A percentile compares a stretch with the other conserved stretches of the same genome.
These are phyloP conservation scores for Falco columbarius DNA, from an alignment of 2,797 vertebrate species.

Conservation along the genomic window DNA sequence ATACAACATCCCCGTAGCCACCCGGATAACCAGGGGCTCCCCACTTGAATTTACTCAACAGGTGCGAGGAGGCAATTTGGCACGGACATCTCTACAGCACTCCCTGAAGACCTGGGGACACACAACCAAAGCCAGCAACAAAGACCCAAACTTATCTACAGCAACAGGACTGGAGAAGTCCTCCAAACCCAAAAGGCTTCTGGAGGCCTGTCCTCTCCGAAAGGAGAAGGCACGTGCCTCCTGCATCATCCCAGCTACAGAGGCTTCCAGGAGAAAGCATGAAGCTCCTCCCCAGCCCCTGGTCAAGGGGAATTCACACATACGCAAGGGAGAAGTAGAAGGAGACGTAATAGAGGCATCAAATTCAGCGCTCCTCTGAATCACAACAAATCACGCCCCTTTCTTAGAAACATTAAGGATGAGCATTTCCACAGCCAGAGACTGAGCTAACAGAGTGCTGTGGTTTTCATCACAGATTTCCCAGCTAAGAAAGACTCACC, in stretches of 20 bases:
- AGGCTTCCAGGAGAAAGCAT: background rate
- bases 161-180: background rate
- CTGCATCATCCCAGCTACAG: background rate
- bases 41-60: background rate
- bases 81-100: accelerated
- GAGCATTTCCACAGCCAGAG: background rate
- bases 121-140: background rate
- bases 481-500: background rate
- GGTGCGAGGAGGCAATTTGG: background rate
- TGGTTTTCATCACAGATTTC: background rate
- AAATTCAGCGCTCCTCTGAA: background rate
- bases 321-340: background rate
- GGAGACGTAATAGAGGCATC: background rate
- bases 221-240: background rate
- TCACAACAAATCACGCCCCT: background rate
- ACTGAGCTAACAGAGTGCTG: background rate
- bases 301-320: background rate
- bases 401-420: background rate
- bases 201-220: background rate
- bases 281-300: background rate
- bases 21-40: background rate
- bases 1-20: background rate
- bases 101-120: accelerated
- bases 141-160: background rate
- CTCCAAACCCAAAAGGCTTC: background rate